A percentile compares a stretch with the other conserved stretches of the same genome.
Evolutionary conservation across 2,888 invertebrate genomes (phyloP).

Genomic region (Blomia tropicalis): DNA sequence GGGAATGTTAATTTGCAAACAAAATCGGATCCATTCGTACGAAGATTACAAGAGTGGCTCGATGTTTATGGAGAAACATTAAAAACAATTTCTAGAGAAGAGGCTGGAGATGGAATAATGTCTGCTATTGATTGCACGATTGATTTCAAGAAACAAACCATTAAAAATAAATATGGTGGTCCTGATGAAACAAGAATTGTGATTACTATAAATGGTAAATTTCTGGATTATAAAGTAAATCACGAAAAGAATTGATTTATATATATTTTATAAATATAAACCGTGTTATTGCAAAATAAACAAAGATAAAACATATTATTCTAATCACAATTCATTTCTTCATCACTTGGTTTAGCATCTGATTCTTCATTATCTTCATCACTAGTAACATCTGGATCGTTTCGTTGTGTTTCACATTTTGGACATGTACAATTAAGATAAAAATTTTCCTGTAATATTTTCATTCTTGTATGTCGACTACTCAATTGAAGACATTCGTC

Average conservation of each 20-base stretch:
- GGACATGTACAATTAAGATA: conserved; percentile 52
- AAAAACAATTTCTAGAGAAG: conserved; percentile 30
- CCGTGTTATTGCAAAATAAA: neutral
- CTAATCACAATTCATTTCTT: conserved; percentile 19
- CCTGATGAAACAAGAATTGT: conserved; percentile 20
- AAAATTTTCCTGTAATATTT: conserved; percentile 45
- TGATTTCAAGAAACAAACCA: conserved; percentile 16
- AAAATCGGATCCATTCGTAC: conserved; percentile 18
- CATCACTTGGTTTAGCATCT: conserved; percentile 33
- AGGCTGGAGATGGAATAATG: conserved; percentile 32
- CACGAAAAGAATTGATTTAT: neutral
- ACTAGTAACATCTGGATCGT: conserved; percentile 59
- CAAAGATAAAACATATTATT: neutral
- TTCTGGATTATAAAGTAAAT: conserved; percentile 20
- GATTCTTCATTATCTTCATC: conserved; percentile 51
- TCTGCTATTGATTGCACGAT: conserved; percentile 31
- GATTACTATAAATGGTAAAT: conserved; percentile 26
- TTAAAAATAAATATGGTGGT: neutral
- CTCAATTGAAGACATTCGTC: conserved; percentile 63
- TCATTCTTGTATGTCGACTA: conserved; percentile 71
- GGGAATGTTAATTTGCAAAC: neutral
- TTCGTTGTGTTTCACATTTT: conserved; percentile 55
- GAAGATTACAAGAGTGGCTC: conserved; percentile 26
- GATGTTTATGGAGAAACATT: conserved; percentile 31
- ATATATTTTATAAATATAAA: neutral